Evolutionary conservation across 1,140 invertebrate species (phyloP).

Genomic region (Neuroterus valhalla): DNA sequence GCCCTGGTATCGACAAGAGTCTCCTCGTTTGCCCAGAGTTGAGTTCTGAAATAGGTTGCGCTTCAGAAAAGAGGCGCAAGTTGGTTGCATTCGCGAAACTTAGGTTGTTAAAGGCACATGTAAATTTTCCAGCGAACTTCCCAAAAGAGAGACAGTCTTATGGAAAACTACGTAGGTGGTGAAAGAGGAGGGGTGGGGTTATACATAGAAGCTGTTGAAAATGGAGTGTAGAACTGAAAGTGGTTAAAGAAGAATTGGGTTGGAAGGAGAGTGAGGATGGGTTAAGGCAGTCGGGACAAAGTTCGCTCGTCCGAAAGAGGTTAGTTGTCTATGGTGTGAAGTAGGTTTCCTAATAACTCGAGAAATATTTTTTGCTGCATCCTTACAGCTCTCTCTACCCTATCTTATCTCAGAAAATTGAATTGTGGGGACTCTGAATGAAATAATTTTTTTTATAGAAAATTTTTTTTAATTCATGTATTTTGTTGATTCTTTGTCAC

Average conservation of each 20-base stretch:
- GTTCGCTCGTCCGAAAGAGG: background rate
- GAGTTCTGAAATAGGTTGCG: background rate
- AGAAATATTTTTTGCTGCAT: no score
- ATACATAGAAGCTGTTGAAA: constrained; percentile 16
- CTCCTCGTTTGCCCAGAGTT: background rate
- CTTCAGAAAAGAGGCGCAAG: background rate
- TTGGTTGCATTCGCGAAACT: background rate
- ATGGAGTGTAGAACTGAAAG: constrained; percentile 13
- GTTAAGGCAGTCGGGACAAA: background rate
- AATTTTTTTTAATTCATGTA: no score
- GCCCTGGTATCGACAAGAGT: background rate
- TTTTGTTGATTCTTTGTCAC: no score
- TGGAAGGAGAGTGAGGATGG: background rate
- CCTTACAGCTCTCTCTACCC: no score
- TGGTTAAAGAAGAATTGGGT: constrained; percentile 5
- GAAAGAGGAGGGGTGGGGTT: no score
- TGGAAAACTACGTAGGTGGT: background rate
- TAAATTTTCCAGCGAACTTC: background rate
- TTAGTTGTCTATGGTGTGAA: constrained; percentile 6
- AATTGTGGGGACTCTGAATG: no score
- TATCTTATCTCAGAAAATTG: no score
- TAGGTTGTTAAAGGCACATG: constrained; percentile 25
- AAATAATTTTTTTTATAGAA: no score
- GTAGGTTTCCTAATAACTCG: no score
- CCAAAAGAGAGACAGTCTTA: background rate